phyloP scores from a whole-genome alignment of 1,140 invertebrate species.

The Pararge aegeria region DNA sequence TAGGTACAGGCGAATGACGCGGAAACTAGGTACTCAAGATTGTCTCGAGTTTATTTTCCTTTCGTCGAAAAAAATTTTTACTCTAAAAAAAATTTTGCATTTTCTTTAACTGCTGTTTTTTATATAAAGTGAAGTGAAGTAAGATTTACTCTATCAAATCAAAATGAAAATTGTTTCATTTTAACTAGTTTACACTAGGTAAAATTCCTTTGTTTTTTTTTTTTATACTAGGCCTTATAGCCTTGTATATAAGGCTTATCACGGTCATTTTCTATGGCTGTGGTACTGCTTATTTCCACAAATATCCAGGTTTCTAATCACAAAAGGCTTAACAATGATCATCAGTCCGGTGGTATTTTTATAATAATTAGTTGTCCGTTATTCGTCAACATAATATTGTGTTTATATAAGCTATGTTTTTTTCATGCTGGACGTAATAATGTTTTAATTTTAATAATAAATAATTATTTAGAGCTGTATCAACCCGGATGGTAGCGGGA shows the following conservation, averaged over 20 bases:
- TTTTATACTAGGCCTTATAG: no score
- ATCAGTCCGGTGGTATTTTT: background rate
- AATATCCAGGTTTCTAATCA: no score
- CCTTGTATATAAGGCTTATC: no score
- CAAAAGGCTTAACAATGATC: background rate
- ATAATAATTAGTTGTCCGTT: no score
- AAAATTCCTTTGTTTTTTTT: no score
- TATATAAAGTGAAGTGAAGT: no score
- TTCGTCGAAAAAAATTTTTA: no score
- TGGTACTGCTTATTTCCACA: no score
- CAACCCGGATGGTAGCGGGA: constrained; percentile 92
- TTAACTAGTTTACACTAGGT: no score
- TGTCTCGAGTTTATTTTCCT: constrained; percentile 1
- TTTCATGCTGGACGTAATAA: background rate
- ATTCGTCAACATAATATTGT: background rate
- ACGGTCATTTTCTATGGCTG: no score
- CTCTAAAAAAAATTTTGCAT: background rate
- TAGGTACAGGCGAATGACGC: constrained; percentile 1
- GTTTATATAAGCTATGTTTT: background rate
- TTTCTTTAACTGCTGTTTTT: background rate
- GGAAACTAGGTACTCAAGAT: background rate
- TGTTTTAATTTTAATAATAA: background rate
- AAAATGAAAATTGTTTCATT: no score
- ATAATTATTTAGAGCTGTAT: constrained; percentile 84
- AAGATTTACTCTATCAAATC: no score